Conservation (phyloP, 2,113 vertebrate species). For the Brachionichthys hirsutus region DNA sequence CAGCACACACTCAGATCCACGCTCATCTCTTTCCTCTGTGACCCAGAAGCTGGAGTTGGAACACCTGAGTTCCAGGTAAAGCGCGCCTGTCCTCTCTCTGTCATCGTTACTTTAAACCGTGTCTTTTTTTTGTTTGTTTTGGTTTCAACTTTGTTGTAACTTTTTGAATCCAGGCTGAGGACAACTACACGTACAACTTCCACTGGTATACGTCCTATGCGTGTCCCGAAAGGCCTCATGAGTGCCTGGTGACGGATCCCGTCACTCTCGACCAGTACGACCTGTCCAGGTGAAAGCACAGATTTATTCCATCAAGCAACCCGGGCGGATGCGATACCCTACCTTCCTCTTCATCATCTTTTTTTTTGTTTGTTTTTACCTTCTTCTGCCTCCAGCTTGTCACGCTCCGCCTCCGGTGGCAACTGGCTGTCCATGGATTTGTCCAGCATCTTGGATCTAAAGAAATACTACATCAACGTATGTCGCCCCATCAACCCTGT, state of each 20-base stretch:
- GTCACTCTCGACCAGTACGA: constrained; percentile 87
- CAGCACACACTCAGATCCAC: constrained; percentile 82
- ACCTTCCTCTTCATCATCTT: background rate
- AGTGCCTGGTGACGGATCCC: constrained; percentile 89
- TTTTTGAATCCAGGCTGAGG: constrained; percentile 79
- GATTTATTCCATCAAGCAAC: background rate
- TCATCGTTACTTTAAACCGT: background rate
- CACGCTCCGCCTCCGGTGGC: constrained; percentile 65
- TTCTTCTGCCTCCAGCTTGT: constrained; percentile 77
- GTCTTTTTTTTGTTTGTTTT: background rate
- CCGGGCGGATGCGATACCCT: no score
- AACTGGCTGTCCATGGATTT: constrained; percentile 89
- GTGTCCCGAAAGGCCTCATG: constrained; percentile 87
- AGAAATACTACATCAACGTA: constrained; percentile 92
- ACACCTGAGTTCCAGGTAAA: constrained; percentile 89
- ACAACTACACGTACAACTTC: constrained; percentile 91
- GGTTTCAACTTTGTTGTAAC: background rate
- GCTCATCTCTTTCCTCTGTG: constrained; percentile 91
- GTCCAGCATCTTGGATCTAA: constrained; percentile 48
- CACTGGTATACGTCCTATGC: constrained; percentile 94
- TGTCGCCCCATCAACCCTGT: constrained; percentile 85
- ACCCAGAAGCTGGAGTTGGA: constrained; percentile 81
- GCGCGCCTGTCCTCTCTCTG: background rate
- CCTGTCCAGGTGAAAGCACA: constrained; percentile 84
- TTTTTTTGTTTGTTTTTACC: background rate